Evolutionary conservation across 2,113 vertebrate genomes (phyloP).

Genomic region (Lathamus discolor): DNA sequence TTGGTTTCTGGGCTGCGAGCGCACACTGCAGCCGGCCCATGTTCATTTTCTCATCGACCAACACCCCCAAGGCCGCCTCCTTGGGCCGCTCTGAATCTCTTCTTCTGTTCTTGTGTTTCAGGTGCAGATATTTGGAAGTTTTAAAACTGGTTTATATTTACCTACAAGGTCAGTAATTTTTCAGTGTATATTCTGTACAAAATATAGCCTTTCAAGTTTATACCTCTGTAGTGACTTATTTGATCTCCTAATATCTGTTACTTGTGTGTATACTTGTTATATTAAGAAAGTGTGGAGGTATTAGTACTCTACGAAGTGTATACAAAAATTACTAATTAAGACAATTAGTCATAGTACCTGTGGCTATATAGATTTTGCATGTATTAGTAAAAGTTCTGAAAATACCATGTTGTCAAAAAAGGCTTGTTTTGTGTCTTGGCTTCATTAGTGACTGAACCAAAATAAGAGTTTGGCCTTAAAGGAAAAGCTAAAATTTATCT

Average conservation of each 20-base stretch:
- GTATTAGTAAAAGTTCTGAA: not conserved
- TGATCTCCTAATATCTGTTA: not conserved
- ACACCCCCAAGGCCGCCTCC: no score
- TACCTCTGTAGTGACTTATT: not conserved
- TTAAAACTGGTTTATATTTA: constrained; percentile 93
- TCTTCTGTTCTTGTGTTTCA: constrained; percentile 67
- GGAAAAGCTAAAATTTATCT: not conserved
- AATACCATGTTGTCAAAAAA: not conserved
- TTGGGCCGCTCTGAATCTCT: no score
- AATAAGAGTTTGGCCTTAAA: not conserved
- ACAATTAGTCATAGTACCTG: not conserved
- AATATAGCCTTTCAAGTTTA: not conserved
- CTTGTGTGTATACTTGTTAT: not conserved
- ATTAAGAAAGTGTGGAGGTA: not conserved
- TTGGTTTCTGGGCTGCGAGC: no score
- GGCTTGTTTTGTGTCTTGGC: not conserved
- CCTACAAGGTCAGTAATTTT: constrained; percentile 88
- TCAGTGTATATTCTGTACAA: not conserved
- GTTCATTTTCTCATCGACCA: no score
- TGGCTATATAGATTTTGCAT: not conserved
- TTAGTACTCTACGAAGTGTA: not conserved
- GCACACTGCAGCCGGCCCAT: no score
- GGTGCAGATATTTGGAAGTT: constrained; percentile 97
- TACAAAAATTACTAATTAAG: not conserved
- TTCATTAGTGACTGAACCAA: not conserved